These are phyloP conservation scores for Apaloderma vittatum DNA, from an alignment of 2,113 vertebrate genomes.

Conservation along the genomic window DNA sequence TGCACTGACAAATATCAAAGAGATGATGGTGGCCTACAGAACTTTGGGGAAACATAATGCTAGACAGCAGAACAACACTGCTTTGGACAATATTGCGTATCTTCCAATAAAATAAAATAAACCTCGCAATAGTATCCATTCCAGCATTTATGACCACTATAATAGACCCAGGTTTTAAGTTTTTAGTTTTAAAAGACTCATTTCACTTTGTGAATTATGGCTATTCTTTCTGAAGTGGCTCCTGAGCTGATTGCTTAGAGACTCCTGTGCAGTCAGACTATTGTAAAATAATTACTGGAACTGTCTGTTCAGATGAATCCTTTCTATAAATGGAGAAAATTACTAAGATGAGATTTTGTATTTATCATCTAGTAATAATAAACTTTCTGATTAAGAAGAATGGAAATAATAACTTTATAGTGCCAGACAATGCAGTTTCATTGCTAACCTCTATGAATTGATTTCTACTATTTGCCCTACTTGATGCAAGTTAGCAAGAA, in stretches of 20 bases:
- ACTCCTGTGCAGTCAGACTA: neutral
- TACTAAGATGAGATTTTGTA: neutral
- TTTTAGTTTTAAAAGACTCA: neutral
- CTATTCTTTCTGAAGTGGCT: neutral
- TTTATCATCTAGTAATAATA: neutral
- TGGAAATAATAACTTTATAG: neutral
- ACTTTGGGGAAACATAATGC: neutral
- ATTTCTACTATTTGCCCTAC: neutral
- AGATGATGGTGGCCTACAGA: constrained; percentile 1
- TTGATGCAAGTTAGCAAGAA: neutral
- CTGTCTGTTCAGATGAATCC: neutral
- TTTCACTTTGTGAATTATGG: neutral
- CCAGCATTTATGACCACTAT: neutral
- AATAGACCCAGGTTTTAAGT: neutral
- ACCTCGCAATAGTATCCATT: neutral
- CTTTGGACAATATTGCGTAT: neutral
- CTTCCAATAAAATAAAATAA: neutral
- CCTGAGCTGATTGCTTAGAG: neutral
- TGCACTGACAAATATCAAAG: neutral
- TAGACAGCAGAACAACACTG: neutral
- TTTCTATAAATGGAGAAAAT: neutral
- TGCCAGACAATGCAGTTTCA: neutral
- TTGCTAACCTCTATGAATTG: neutral
- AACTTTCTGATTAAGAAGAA: neutral
- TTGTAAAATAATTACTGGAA: neutral